Evolutionary conservation across 2,113 vertebrate species (phyloP), one percentile per base, ranked within the genome.

Genomic region (Melanerpes formicivorus): DNA sequence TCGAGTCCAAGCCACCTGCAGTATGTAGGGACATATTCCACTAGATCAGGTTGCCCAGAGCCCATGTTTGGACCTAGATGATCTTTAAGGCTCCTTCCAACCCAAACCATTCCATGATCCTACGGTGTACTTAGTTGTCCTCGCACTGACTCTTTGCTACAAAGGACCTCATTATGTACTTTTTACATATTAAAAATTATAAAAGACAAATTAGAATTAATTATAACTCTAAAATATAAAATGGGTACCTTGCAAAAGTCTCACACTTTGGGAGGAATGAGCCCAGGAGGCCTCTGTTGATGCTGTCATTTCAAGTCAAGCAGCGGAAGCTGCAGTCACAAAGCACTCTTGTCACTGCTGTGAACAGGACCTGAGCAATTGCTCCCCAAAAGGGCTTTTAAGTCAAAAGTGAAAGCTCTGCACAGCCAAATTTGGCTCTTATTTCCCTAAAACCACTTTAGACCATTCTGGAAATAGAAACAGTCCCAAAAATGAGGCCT

Each of bases 311-410:
- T 59, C 14, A 76, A 79, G 18, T 70, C 26, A 63, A 25, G 19
- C 58, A 22, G 46, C 23, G 63, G 46, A 74, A 60, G n/a, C 34
- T 82, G 55, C 76, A 74, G 14, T 42, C 66, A 15, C 42, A 81
- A 56, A 75, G 30, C 10, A 21, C 6, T 65, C 0, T 0, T 54
- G 3, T 46, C 29, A 12, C 16, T 71, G 14, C 26, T 66, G 21
- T 50, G 37, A 32, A 14, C 34, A 26, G 0, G 0, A 13, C 82
- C 60, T 89, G 6, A 15, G 37, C 73, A 70, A 67, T 59, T 26
- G 14, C 5, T 3, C 22, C 30, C 9, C 15, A 69, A 67, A 71
- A 65, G 12, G 19, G 3, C n/a, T 79, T 76, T 72, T 18, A 40
- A 87, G 19, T 58, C 8, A 75, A 72, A 87, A 62, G 9, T 0